Percentiles rank a stretch among this genome's conserved stretches.
These are phyloP conservation scores for Pheosia gnoma DNA, from an alignment of 2,888 invertebrate species.

Conservation along the genomic window DNA sequence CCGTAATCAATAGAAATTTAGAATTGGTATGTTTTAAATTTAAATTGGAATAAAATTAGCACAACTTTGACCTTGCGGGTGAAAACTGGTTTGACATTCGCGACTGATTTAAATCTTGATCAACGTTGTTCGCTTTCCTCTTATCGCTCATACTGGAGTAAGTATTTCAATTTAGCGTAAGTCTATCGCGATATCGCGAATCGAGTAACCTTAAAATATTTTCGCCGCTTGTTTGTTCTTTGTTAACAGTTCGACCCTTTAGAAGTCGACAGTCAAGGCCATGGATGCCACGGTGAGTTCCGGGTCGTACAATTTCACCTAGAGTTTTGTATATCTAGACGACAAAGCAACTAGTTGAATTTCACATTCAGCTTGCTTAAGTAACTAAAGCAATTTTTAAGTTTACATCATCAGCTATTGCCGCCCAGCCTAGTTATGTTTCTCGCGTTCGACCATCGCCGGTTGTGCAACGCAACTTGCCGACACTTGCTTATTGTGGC, in stretches of 20 bases:
- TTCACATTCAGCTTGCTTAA: constrained; percentile 78
- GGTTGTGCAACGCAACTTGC: constrained; percentile 79
- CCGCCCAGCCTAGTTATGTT: constrained; percentile 82
- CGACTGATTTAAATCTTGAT: constrained; percentile 61
- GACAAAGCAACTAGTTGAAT: constrained; percentile 68
- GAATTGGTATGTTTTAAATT: constrained; percentile 41
- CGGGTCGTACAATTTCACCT: constrained; percentile 66
- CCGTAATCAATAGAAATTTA: constrained; percentile 8
- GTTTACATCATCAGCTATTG: constrained; percentile 78
- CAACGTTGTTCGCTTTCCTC: constrained; percentile 42
- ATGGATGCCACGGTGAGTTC: constrained; percentile 61
- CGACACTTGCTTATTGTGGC: constrained; percentile 81
- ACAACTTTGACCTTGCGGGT: constrained; percentile 67
- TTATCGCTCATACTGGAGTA: constrained; percentile 34
- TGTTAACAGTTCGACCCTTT: constrained; percentile 31
- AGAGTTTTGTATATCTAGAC: constrained; percentile 51
- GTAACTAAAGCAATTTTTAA: constrained; percentile 83
- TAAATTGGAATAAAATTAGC: constrained; percentile 62
- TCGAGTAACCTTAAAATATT: not conserved
- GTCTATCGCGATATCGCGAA: not conserved
- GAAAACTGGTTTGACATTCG: constrained; percentile 75
- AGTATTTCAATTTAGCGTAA: constrained; percentile 12
- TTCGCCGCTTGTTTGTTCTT: constrained; percentile 13
- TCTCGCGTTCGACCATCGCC: constrained; percentile 81
- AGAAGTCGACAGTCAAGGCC: constrained; percentile 58